Base-by-base conservation (phyloP, 2,113 vertebrate species). In the Nothocercus julius region DNA sequence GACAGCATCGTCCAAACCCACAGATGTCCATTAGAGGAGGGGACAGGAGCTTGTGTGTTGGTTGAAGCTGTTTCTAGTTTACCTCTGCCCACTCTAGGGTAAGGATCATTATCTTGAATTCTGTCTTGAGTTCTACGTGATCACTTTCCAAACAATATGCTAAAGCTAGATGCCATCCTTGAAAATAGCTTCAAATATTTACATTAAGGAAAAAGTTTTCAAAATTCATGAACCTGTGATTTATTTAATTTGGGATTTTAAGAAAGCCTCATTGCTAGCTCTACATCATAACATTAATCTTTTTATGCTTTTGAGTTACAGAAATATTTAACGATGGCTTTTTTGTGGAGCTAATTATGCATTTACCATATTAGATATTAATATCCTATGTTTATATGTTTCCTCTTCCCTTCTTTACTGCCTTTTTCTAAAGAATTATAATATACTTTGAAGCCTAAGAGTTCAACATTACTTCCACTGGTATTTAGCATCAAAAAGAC, bases 321-420 rank as follows among this genome's bases (percentile, higher is more conserved):
- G 24, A 87, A 77, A 42, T 84, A 62, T 93, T 89, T 32, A 80
- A 58, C 9, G 24, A 7, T 5, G 6, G 14, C 40, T 14, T 47
- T 76, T 85, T 70, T 74, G 34, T 87, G 42, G 73, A 81, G 38
- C 64, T 28, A 40, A 81, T 76, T 7, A 5, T 38, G 49, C 45
- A 9, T 87, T 86, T 62, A 54, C 82, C 44, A 44, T 12, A 34
- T 58, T 15, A 36, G 36, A 62, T 72, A 38, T 59, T 72, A 44
- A 62, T 10, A 7, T 24, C 63, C 20, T 51, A 8, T 66, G 8
- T 63, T 45, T 59, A 56, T 17, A 32, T 0, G 0, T 44, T 4
- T 5, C 10, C 54, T 49, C 49, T 49, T 49, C 24, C 21, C 49
- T 49, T 10, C 16, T 18, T 9, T 34, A 16, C 9, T 22, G 17